Percentiles rank a stretch among this genome's conserved stretches.
Conservation (phyloP, 2,113 vertebrate genomes). For the Syngnathus floridae region DNA sequence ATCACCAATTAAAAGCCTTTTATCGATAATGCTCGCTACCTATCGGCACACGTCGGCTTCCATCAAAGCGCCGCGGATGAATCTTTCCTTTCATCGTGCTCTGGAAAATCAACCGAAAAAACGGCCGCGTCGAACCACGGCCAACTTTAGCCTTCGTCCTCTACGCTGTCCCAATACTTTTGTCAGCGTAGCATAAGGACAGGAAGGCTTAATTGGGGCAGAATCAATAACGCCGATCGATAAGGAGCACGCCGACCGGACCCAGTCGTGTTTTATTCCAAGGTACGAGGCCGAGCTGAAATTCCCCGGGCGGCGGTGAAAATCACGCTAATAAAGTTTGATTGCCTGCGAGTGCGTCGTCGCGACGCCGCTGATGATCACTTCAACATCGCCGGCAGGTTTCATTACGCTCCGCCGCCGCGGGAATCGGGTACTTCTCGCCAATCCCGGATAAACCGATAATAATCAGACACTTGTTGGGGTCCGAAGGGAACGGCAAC, state of each 20-base stretch:
- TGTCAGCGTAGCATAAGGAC: neutral
- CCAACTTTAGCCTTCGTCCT: neutral
- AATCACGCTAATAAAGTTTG: slow-evolving; percentile 26
- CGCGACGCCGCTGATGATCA: slow-evolving; percentile 5
- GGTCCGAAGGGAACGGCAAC: slow-evolving; percentile 41
- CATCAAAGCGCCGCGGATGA: slow-evolving; percentile 15
- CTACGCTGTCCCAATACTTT: neutral
- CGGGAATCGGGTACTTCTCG: slow-evolving; percentile 19
- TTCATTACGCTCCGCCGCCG: slow-evolving; percentile 24
- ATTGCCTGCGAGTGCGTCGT: neutral
- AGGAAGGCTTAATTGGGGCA: neutral
- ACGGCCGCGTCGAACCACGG: neutral
- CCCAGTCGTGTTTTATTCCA: slow-evolving; percentile 3
- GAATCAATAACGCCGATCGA: slow-evolving; percentile 28
- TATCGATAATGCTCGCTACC: slow-evolving; percentile 35
- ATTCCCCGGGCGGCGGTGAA: neutral
- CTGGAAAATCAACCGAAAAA: neutral
- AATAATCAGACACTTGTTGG: slow-evolving; percentile 47
- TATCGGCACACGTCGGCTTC: slow-evolving; percentile 24
- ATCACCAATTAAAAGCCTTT: slow-evolving; percentile 45
- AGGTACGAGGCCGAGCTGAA: neutral
- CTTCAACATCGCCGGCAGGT: slow-evolving; percentile 19
- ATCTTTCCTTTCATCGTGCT: neutral
- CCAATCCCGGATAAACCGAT: slow-evolving; percentile 19
- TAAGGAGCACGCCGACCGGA: neutral